These are phyloP conservation scores for Zoanthus sociatus DNA, from an alignment of 92 coral and sea anemone species.

Conservation along the genomic window DNA sequence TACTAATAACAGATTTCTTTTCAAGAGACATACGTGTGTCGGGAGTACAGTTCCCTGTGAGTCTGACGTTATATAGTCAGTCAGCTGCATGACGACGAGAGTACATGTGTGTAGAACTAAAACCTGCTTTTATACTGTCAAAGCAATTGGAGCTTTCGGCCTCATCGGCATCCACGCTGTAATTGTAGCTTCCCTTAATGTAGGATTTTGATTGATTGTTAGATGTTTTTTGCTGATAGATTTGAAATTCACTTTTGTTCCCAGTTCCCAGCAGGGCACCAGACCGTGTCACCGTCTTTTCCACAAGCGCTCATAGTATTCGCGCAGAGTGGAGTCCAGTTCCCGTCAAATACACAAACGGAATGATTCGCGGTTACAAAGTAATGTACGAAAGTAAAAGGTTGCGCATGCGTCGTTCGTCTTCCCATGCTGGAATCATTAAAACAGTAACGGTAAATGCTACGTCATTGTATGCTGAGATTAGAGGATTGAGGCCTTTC, in stretches of 20 bases:
- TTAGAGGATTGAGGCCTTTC: constrained; percentile 77
- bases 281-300: not conserved
- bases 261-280: constrained; percentile 65
- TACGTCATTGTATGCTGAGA: constrained; percentile 61
- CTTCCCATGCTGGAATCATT: constrained; percentile 57
- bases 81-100: no score
- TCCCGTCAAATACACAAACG: constrained; percentile 44
- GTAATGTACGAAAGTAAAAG: constrained; percentile 33
- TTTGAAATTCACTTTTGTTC: not conserved
- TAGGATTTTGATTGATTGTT: no score
- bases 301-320: constrained; percentile 31
- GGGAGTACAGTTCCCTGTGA: no score
- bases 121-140: no score
- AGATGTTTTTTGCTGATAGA: no score
- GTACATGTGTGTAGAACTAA: no score
- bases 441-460: constrained; percentile 68
- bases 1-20: no score
- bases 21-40: no score
- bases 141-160: no score
- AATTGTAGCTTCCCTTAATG: no score
- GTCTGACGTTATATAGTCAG: no score
- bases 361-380: constrained; percentile 58
- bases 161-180: no score
- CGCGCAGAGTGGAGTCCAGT: constrained; percentile 59
- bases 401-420: constrained; percentile 24